These are phyloP conservation scores for Steatornis caripensis DNA, from an alignment of 2,113 vertebrate species.

Conservation along the genomic window DNA sequence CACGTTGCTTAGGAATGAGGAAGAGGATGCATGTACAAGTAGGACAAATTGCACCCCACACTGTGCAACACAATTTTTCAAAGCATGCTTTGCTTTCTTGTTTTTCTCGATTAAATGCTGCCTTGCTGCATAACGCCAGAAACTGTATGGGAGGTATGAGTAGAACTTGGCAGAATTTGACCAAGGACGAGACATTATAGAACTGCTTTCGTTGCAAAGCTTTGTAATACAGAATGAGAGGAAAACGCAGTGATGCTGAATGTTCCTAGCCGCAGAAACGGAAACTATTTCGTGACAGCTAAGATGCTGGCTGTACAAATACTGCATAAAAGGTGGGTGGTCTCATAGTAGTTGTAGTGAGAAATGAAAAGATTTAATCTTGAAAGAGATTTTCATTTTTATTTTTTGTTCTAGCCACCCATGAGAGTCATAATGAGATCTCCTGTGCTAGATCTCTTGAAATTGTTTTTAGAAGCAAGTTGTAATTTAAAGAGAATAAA, in stretches of 20 bases:
- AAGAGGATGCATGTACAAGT: neutral
- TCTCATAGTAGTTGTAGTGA: neutral
- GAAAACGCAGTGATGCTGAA: neutral
- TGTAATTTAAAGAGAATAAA: constrained; percentile 27
- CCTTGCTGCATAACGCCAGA: neutral
- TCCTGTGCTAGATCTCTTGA: neutral
- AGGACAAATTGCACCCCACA: neutral
- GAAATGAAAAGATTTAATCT: neutral
- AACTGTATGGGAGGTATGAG: neutral
- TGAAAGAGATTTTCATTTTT: neutral
- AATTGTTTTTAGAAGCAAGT: neutral
- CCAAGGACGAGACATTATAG: neutral
- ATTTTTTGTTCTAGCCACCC: neutral
- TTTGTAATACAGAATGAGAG: neutral
- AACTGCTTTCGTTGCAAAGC: neutral
- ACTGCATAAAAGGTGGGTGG: neutral
- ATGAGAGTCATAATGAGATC: neutral
- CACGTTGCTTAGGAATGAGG: neutral
- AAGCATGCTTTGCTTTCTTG: neutral
- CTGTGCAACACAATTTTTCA: neutral
- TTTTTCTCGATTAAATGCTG: constrained; percentile 1
- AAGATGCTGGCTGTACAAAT: neutral
- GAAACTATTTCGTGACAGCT: neutral
- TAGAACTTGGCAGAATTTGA: neutral
- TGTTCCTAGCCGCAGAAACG: neutral